Evolutionary conservation across 2,888 invertebrate genomes (phyloP), one percentile per base, ranked within the genome.

Genomic region (Drosophila sordidapex): DNA sequence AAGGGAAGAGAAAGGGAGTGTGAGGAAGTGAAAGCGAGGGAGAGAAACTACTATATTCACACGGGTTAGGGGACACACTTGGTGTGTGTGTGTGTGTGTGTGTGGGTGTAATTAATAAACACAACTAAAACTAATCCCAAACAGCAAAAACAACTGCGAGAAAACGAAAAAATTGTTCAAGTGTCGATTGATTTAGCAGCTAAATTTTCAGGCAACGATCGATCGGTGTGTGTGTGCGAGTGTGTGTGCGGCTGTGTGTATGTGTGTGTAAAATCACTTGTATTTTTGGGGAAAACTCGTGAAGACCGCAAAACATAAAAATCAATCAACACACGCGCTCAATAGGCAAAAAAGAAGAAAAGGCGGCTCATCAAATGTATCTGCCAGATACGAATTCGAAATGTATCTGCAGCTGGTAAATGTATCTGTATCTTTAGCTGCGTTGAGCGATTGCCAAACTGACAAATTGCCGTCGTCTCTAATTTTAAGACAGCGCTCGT

Each of bases 381-480:
- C 90, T 83, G 79, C 63, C 79, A 90, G 88, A 89, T 89, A 89
- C 82, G 15, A 40, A 74, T 67, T 85, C 56, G 57, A 57, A 46
- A 8, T 46, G 48, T 61, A 46, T 46, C 46, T 46, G 25, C 46
- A 46, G 79, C 29, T n/a, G 60, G 66, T 21, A 60, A 48, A 27
- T 52, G 31, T 52, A 21, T 36, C 58, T 75, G 48, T 56, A 69
- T 68, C 74, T 77, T 77, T 70, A 78, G 68, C 79, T 84, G 84
- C 52, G 52, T 74, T 80, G 76, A 82, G 69, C 81, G 71, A 83
- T 88, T 84, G 84, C 84, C 84, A 83, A 87, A 88, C 46, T 46
- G 84, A 87, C 89, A 87, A 90, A 89, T 87, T 87, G 82, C 87
- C 75, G 76, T 76, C 83, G 90, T 83, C 82, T 83, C 83, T 83